A percentile compares a stretch with the other conserved stretches of the same genome.
Conservation (phyloP, 1,140 invertebrate genomes). For the Holcopasites calliopsidis region DNA sequence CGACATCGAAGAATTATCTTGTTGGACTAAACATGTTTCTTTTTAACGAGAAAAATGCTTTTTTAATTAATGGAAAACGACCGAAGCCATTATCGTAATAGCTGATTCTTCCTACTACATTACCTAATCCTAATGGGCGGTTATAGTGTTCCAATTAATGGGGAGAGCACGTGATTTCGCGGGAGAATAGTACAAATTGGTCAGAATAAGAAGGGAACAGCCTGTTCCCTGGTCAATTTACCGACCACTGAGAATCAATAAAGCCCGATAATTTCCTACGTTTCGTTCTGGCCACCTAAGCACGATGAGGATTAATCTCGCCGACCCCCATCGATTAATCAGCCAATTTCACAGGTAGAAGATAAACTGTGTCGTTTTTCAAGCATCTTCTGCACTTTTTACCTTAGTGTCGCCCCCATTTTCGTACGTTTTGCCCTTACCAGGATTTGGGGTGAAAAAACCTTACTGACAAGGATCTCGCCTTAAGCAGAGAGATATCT, state of each 20-base stretch:
- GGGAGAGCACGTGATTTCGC: no score
- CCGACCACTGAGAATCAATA: constrained; percentile 4
- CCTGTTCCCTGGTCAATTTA: neutral
- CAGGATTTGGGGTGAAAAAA: neutral
- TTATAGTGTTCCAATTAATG: no score
- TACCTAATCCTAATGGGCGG: no score
- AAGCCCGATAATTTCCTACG: neutral
- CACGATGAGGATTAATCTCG: constrained; percentile 17
- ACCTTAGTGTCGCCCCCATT: neutral
- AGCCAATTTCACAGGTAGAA: neutral
- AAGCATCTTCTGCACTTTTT: neutral
- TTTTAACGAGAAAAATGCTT: no score
- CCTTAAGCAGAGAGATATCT: no score
- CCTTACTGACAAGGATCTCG: no score
- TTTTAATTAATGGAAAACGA: no score
- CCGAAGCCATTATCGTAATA: no score
- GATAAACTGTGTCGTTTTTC: constrained; percentile 13
- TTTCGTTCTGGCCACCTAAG: neutral
- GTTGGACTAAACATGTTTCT: no score
- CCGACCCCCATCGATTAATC: constrained; percentile 22
- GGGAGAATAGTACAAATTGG: neutral
- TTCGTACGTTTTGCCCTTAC: neutral
- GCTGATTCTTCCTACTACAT: no score
- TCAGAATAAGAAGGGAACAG: no score
- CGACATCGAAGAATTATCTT: no score